phyloP scores from a whole-genome alignment of 2,797 vertebrate species.

The Trematomus bernacchii region DNA sequence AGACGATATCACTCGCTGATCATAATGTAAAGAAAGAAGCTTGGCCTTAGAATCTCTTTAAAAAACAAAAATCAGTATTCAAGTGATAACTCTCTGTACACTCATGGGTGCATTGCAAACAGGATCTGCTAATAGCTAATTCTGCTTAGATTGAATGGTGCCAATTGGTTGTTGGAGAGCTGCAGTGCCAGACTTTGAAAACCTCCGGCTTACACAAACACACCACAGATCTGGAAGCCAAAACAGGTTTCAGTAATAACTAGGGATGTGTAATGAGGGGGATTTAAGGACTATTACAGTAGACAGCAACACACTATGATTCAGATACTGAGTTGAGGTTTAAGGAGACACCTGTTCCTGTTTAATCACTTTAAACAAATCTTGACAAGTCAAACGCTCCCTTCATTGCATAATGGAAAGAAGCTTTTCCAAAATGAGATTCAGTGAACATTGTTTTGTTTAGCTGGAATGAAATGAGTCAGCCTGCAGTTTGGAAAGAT shows the following conservation, averaged over 20 bases:
- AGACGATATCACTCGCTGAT: no score
- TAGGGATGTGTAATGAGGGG: constrained; percentile 28
- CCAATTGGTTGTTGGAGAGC: not conserved
- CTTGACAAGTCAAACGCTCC: constrained; percentile 3
- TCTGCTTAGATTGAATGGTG: not conserved
- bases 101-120: not conserved
- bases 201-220: not conserved
- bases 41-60: not conserved
- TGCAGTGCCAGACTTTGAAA: not conserved
- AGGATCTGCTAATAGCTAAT: not conserved
- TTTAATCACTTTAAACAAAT: constrained; percentile 24
- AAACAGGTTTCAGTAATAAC: constrained; percentile 33
- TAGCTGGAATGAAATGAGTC: constrained; percentile 20
- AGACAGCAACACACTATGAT: constrained; percentile 31
- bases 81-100: no score
- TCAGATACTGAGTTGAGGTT: constrained; percentile 28
- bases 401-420: not conserved
- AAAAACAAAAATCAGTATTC: no score
- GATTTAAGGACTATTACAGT: constrained; percentile 24
- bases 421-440: not conserved
- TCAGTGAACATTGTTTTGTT: not conserved
- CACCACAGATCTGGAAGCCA: constrained; percentile 3
- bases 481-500: not conserved
- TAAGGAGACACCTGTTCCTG: constrained; percentile 11
- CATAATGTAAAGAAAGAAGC: not conserved